These are phyloP conservation scores for Mellivora capensis DNA, from an alignment of 2,113 vertebrate genomes.

Conservation along the genomic window DNA sequence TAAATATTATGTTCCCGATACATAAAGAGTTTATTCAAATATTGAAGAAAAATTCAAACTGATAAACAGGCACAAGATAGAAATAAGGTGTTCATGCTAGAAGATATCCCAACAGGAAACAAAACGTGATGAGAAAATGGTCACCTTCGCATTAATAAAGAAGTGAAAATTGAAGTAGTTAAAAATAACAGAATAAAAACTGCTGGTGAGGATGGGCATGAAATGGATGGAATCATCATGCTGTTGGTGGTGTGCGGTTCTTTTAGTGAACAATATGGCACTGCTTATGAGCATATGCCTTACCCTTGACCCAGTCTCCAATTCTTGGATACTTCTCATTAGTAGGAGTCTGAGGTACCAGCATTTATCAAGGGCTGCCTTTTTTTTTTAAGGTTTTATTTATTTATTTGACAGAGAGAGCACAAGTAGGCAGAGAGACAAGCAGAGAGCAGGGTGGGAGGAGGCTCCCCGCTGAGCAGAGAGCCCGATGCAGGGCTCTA, in stretches of 20 bases:
- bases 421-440: too few species aligned
- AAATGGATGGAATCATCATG: background rate
- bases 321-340: conserved; percentile 23
- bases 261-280: background rate
- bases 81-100: background rate
- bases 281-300: background rate
- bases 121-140: background rate
- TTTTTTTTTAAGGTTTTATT: too few species aligned
- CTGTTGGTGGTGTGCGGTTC: background rate
- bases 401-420: too few species aligned
- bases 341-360: background rate
- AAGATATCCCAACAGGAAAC: conserved; percentile 10
- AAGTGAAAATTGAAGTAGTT: background rate
- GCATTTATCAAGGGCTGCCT: conserved; percentile 12
- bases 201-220: background rate
- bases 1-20: conserved; percentile 9
- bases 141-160: background rate
- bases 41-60: conserved; percentile 38
- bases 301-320: background rate
- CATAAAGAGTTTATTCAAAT: conserved; percentile 3
- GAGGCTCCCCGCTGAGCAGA: too few species aligned
- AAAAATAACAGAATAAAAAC: conserved; percentile 12
- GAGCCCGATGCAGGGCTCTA: too few species aligned
- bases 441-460: too few species aligned
- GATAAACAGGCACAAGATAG: conserved; percentile 28